phyloP scores from a whole-genome alignment of 2,113 vertebrate species.

The Ameiurus melas region DNA sequence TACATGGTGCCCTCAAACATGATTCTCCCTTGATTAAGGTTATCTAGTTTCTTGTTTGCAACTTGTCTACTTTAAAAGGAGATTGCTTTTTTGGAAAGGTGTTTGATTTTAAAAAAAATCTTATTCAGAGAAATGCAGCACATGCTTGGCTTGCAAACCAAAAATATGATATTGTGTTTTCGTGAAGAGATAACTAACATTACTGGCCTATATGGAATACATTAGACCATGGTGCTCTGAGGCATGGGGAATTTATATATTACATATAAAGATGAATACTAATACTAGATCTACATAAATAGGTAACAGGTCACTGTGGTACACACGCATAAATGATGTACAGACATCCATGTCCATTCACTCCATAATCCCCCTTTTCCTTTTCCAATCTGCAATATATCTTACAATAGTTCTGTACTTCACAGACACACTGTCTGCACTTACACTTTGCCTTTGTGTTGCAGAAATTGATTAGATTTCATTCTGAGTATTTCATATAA shows the following conservation, averaged over 20 bases:
- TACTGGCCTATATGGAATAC: neutral
- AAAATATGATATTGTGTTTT: neutral
- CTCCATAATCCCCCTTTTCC: neutral
- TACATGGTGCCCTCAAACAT: neutral
- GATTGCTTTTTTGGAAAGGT: neutral
- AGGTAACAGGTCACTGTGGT: neutral
- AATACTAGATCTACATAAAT: neutral
- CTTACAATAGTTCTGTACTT: neutral
- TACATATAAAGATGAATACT: neutral
- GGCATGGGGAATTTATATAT: neutral
- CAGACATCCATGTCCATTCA: neutral
- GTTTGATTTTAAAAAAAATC: too few relatives aligned
- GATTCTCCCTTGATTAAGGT: neutral
- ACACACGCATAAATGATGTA: neutral
- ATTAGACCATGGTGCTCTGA: neutral
- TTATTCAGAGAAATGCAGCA: neutral
- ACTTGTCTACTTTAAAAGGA: neutral
- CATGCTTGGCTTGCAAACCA: neutral
- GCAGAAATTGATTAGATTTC: neutral
- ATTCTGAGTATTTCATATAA: neutral
- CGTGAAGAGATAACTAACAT: neutral
- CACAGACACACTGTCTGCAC: neutral
- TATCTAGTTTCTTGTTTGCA: neutral
- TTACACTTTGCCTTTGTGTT: neutral
- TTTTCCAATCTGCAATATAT: neutral